Conservation (phyloP, 2,797 vertebrate species). For the Siniperca undulata region DNA sequence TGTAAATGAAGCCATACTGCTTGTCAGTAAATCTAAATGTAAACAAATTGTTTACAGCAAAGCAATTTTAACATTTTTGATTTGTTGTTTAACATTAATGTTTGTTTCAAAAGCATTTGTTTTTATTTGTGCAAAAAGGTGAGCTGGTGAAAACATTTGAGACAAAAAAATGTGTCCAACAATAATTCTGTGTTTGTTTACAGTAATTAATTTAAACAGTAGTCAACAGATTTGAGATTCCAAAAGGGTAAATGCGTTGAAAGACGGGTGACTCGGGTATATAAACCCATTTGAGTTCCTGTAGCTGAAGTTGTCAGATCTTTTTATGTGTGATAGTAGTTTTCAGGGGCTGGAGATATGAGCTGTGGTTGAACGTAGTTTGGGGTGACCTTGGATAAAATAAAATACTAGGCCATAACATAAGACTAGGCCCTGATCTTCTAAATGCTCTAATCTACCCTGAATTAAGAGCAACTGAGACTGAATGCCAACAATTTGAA, state of each 20-base stretch:
- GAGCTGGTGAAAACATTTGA: background rate
- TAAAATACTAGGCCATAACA: background rate
- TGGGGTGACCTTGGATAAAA: background rate
- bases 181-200: background rate
- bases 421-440: background rate
- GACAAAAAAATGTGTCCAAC: background rate
- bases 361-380: background rate
- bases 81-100: background rate
- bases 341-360: background rate
- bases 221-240: background rate
- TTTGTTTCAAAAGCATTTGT: background rate
- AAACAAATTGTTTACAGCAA: background rate
- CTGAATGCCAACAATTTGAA: background rate
- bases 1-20: background rate
- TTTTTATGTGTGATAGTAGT: background rate
- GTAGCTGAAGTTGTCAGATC: background rate
- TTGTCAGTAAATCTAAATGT: background rate
- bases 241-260: background rate
- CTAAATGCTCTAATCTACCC: conserved; percentile 5
- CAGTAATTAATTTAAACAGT: background rate
- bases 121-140: background rate
- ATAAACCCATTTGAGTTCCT: background rate
- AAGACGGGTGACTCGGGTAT: background rate
- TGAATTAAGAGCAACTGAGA: background rate
- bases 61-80: background rate